Evolutionary conservation across 2,797 vertebrate genomes (phyloP), one percentile per base, ranked within the genome.

Genomic region (Gymnothorax reevesii): DNA sequence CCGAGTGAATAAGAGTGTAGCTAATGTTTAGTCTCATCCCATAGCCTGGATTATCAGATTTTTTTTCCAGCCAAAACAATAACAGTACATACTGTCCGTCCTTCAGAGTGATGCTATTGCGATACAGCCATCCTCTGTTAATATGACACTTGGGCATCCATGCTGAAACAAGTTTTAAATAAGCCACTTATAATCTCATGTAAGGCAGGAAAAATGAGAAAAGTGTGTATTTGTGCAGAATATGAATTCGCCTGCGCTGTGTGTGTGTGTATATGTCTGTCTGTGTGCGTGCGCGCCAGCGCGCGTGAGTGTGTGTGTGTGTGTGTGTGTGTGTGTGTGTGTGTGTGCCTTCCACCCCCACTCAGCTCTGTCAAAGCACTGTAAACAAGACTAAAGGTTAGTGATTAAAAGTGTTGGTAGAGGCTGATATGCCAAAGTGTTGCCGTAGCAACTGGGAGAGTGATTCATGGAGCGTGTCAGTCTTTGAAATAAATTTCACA

Each of bases 401-500:
- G 91, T 88, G 92, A 94, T 94, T 95, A 93, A 91, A 93, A 92
- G 90, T 91, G 91, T 93, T 92, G 89, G 90, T 87, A 89, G 91
- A 91, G 91, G 90, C 94, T 91, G 84, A 93, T 92, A 93, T 90
- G 93, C 91, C 86, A 92, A 91, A 88, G 88, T 79, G 92, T 95
- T 91, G 88, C 94, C 92, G 94, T 94, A 90, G 94, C 92, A 95
- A 96, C 95, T 89, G 90, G 84, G 89, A 87, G 89, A 94, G 91
- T 91, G 92, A 95, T 92, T 94, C 93, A 94, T 88, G 89, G 91
- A 92, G 94, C 90, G 84, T 94, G 93, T 93, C 91, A 91, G 91
- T 85, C 91, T 92, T 92, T 91, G 93, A 95, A 94, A 93, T 94
- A 94, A 90, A 95, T 95, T 92, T 95, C 92, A 93, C 93, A 95